phyloP scores from a whole-genome alignment of 2,888 invertebrate species.

The Rhingia rostrata region DNA sequence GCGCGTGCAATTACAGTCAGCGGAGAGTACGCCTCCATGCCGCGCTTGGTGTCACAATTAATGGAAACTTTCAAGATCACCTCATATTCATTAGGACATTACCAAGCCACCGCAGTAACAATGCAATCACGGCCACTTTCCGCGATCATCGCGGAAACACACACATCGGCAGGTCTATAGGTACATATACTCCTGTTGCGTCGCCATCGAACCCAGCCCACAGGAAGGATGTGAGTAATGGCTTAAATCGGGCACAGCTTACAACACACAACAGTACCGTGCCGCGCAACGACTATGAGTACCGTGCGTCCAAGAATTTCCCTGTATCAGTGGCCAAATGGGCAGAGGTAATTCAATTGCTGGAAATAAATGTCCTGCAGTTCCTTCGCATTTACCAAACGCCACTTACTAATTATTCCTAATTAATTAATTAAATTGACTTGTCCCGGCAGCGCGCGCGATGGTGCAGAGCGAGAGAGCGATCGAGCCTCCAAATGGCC shows the following conservation, averaged over 20 bases:
- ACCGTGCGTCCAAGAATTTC: slow-evolving; percentile 38
- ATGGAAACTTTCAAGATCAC: slow-evolving; percentile 66
- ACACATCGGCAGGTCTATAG: background rate
- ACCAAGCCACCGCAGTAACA: slow-evolving; percentile 40
- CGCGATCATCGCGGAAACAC: background rate
- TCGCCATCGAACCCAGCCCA: background rate
- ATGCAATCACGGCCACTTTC: slow-evolving; percentile 65
- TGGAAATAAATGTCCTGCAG: slow-evolving; percentile 71
- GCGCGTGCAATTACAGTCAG: slow-evolving; percentile 27
- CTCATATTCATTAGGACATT: slow-evolving; percentile 65
- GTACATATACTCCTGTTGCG: background rate
- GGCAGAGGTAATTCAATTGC: slow-evolving; percentile 71
- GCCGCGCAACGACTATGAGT: slow-evolving; percentile 4
- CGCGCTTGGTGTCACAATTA: slow-evolving; percentile 56
- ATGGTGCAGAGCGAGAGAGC: slow-evolving; percentile 31
- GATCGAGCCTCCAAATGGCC: slow-evolving; percentile 51
- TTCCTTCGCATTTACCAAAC: slow-evolving; percentile 73
- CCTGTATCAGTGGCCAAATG: slow-evolving; percentile 71
- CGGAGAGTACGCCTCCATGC: slow-evolving; percentile 20
- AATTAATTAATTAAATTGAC: slow-evolving; percentile 75
- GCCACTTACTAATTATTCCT: slow-evolving; percentile 74
- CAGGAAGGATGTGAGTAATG: slow-evolving; percentile 65
- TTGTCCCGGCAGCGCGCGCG: slow-evolving; percentile 57
- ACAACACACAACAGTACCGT: slow-evolving; percentile 20
- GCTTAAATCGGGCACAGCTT: slow-evolving; percentile 40